Evolutionary conservation across 2,888 invertebrate species (phyloP), one percentile per base, ranked within the genome.

Genomic region (Neoscelio sp.): DNA sequence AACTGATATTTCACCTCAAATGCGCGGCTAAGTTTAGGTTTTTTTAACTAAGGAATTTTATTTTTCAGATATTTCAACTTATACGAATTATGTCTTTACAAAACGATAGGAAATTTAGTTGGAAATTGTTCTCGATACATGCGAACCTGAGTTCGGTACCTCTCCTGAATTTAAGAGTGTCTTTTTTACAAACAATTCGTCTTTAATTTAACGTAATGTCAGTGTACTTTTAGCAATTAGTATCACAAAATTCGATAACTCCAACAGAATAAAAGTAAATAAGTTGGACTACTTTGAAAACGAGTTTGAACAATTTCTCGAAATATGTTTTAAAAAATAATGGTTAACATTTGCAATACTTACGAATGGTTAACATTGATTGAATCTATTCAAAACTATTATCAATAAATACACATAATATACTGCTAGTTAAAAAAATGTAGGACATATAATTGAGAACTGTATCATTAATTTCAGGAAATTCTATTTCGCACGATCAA

Each of bases 171-270:
- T 46, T 58, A 58, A 58, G 48, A 28, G 28, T 38, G 26, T n/a
- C 56, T 58, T 58, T 70, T 70, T 70, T 70, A 58, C 70, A 50
- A 60, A 70, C 70, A 50, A 70, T 70, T 70, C 60, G 60, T 50
- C 40, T 70, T 23, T 70, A 70, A 70, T 60, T 58, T 58, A 70
- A 58, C 58, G 50, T 58, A 60, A 70, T 60, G 26, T 40, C 35
- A 0, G 35, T 46, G 28, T 46, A 56, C 38, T 54, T 13, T 7
- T 7, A 33, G 46, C 44, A 67, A 20, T 54, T 38, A 38, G 50
- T 35, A 48, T 70, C 58, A 58, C 48, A 58, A 40, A 70, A 58
- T 38, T 40, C 33, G n/a, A 48, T 8, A 20, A 38, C 48, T 70
- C 13, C 40, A 10, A 18, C 48, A n/a, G 48, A 70, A 58, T 58